Evolutionary conservation across 2,113 vertebrate genomes (phyloP).

Genomic region (Rousettus leschenaultii): DNA sequence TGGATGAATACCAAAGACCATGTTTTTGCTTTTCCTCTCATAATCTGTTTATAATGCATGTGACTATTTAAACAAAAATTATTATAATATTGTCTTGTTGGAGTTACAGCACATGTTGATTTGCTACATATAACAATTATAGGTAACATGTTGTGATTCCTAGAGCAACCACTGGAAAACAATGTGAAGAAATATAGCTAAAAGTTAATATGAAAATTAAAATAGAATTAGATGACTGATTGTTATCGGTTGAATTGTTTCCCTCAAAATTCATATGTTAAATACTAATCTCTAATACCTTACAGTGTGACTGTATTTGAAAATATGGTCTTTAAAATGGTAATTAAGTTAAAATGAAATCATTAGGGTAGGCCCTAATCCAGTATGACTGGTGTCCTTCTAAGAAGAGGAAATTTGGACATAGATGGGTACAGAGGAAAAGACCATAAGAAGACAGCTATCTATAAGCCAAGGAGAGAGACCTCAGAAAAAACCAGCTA

Average conservation of each 20-base stretch:
- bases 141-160: not conserved
- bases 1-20: not conserved
- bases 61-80: not conserved
- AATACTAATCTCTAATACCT: not conserved
- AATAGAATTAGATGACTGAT: not conserved
- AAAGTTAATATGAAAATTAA: not conserved
- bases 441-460: too few species aligned
- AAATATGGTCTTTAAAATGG: not conserved
- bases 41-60: not conserved
- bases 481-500: too few species aligned
- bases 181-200: not conserved
- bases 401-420: not conserved
- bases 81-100: not conserved
- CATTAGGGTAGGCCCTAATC: not conserved
- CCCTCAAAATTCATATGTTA: not conserved
- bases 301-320: not conserved
- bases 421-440: too few species aligned
- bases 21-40: not conserved
- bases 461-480: too few species aligned
- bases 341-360: not conserved
- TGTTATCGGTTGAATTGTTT: not conserved
- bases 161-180: not conserved
- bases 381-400: not conserved
- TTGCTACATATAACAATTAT: not conserved
- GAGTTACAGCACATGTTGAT: not conserved